phyloP scores from a whole-genome alignment of 2,797 vertebrate genomes.

The Falco novaeseelandiae region DNA sequence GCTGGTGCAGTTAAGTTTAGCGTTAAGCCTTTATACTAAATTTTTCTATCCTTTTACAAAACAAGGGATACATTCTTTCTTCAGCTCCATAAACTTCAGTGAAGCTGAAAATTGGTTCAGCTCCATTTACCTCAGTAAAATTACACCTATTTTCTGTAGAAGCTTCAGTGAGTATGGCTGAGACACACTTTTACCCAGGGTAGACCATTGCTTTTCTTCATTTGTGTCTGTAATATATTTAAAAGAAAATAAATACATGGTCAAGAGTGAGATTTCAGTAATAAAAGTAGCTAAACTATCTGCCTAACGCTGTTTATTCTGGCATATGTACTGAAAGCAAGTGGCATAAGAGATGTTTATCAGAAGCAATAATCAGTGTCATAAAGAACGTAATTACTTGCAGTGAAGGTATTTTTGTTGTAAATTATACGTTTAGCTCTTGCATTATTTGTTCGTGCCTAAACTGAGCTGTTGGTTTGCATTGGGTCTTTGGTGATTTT shows the following conservation, averaged over 20 bases:
- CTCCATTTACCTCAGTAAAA: slow-evolving; percentile 36
- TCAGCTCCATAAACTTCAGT: slow-evolving; percentile 1
- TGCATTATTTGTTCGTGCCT: not conserved
- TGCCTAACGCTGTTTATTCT: not conserved
- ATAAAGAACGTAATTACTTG: not conserved
- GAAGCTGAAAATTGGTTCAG: slow-evolving; percentile 50
- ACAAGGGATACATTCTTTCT: not conserved
- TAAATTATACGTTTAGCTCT: not conserved
- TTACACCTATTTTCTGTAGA: not conserved
- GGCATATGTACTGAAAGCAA: not conserved
- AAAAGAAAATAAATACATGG: not conserved
- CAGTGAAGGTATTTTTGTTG: not conserved
- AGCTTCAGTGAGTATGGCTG: not conserved
- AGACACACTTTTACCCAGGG: not conserved
- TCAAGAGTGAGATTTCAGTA: not conserved
- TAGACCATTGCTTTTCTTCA: not conserved
- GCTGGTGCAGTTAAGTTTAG: not conserved
- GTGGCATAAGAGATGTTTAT: not conserved
- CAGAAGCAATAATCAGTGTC: not conserved
- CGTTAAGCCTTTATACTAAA: not conserved
- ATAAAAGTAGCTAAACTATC: not conserved
- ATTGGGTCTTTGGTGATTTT: not conserved
- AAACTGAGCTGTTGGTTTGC: not conserved
- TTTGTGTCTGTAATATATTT: not conserved
- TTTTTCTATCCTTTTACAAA: slow-evolving; percentile 5